Evolutionary conservation across 2,113 vertebrate species (phyloP), one percentile per base, ranked within the genome.

Genomic region (Donacobius atricapilla): DNA sequence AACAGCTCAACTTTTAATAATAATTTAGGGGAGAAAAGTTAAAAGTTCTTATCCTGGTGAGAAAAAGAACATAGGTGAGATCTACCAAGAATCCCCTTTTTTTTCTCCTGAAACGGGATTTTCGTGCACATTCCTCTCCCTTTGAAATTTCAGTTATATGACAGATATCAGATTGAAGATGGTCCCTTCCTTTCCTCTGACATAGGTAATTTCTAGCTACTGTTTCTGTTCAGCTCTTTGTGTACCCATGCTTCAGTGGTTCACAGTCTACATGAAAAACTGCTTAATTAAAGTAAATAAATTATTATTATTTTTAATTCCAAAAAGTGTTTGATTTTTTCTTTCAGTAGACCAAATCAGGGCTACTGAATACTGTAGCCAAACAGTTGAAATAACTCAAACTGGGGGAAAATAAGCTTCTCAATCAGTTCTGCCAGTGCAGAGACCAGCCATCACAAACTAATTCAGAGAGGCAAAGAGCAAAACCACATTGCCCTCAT

Each of bases 1-100:
- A 91, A 89, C 40, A 76, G 16, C 53, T 90, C 28, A 79, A 89
- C 44, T 93, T 95, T 79, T 87, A 95, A 87, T 71, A 89, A 79
- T 47, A 75, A 82, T 68, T 87, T 60, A 82, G 22, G 10, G 9
- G 9, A 75, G 17, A 76, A 91, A 84, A 89, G 39, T n/a, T 39
- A 12, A 44, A 94, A 89, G 20, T 51, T 89, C 30, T 45, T 56
- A 9, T 51, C 44, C 47, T 70, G 61, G 13, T 64, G 40, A 91
- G 60, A 87, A 89, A 90, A 33, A 71, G 9, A 71, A 51, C 25
- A 88, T 16, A 83, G 33, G 21, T 61, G 68, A 13, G 50, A 61
- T 86, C 35, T 76, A 2, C 6, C 21, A 93, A 63, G 45, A 89
- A 87, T 35, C 15, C 1, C 21, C 5, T 11, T 40, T 33, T 51